Conservation (phyloP, 1,140 invertebrate species). For the Acyrthosiphon pisum region DNA sequence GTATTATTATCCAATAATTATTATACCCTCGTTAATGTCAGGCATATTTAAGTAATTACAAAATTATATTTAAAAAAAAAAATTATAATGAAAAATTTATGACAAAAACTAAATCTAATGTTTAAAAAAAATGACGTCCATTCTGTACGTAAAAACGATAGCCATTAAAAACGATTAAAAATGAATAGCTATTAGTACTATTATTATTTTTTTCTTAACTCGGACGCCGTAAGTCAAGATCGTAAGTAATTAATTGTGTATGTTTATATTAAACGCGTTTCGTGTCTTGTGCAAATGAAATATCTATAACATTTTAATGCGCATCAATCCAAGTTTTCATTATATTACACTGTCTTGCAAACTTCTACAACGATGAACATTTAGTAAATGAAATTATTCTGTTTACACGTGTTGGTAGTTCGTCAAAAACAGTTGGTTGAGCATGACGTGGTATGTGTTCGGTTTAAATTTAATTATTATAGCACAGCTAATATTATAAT, state of each 20-base stretch:
- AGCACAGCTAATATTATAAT: neutral
- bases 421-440: neutral
- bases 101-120: neutral
- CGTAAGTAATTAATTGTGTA: neutral
- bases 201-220: neutral
- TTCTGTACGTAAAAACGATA: neutral
- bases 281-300: neutral
- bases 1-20: slow-evolving; percentile 6
- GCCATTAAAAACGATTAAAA: neutral
- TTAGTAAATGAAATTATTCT: neutral
- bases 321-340: neutral
- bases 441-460: neutral
- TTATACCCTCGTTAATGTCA: neutral
- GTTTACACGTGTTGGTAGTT: neutral
- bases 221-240: neutral
- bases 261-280: neutral
- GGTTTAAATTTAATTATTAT: neutral
- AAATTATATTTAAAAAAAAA: neutral
- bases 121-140: neutral
- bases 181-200: neutral
- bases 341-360: neutral
- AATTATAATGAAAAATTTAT: neutral
- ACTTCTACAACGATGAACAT: slow-evolving; percentile 6
- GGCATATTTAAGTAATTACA: neutral
- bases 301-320: neutral